Percentiles rank a stretch among this genome's conserved stretches.
phyloP scores from a whole-genome alignment of 1,140 invertebrate genomes.

The Lithobius niger region DNA sequence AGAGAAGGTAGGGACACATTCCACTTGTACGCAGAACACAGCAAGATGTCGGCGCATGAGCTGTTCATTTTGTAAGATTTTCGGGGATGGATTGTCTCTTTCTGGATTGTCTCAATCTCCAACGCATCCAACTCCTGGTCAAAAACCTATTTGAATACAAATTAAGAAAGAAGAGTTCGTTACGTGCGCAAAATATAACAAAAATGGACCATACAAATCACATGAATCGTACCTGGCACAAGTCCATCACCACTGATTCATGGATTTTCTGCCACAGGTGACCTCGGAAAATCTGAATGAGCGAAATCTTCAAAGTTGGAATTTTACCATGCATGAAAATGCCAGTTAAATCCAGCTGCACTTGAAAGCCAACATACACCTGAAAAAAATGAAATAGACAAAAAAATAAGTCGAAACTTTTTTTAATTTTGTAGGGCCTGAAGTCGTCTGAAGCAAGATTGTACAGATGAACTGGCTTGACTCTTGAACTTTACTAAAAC shows the following conservation, averaged over 20 bases:
- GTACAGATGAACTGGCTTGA: no score
- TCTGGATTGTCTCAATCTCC: slow-evolving; percentile 99
- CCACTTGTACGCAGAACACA: slow-evolving; percentile 99
- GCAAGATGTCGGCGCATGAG: slow-evolving; percentile 94
- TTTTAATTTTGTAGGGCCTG: no score
- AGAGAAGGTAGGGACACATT: slow-evolving; percentile 93
- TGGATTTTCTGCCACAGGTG: slow-evolving; percentile 99
- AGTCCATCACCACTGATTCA: slow-evolving; percentile 99
- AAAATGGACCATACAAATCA: neutral
- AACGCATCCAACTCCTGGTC: slow-evolving; percentile 98
- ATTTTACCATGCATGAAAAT: slow-evolving; percentile 99
- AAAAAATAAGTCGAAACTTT: neutral
- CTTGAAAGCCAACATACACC: slow-evolving; percentile 96
- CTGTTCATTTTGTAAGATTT: slow-evolving; percentile 99
- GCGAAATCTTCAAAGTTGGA: slow-evolving; percentile 95
- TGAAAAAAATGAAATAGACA: slow-evolving; percentile 19
- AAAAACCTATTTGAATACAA: slow-evolving; percentile 54
- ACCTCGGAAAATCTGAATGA: slow-evolving; percentile 99
- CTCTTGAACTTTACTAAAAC: no score
- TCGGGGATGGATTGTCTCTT: slow-evolving; percentile 98
- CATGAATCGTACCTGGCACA: slow-evolving; percentile 67
- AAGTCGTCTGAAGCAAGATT: no score
- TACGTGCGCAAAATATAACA: neutral
- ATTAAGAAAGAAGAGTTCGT: slow-evolving; percentile 3
- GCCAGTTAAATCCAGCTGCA: slow-evolving; percentile 96